Base-by-base conservation (phyloP, 2,113 vertebrate genomes). In the Hippoglossus stenolepis region DNA sequence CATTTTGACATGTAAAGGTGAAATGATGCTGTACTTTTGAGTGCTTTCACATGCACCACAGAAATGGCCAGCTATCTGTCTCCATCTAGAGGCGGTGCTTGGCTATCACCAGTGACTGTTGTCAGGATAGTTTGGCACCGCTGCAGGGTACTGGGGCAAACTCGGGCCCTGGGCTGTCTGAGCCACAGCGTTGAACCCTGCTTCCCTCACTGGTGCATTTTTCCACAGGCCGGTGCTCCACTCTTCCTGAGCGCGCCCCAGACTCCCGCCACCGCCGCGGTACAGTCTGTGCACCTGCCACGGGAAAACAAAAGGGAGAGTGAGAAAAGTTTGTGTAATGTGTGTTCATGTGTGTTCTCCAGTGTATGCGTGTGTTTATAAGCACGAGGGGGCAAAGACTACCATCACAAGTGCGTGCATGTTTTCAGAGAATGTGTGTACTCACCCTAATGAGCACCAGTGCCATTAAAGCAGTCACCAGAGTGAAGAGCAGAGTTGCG, bases 221-320 rank as follows among this genome's bases (percentile, higher is more conserved):
- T 95, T 96, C 98, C 98, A 99, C 0, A 84, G 0, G 0, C 98
- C 98, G 0, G 91, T 92, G 86, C 86, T 95, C 97, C 97, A 99
- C 90, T 99, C 98, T 0, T 97, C 95, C 88, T 98, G 96, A 4
- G 98, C 97, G 49, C 95, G 97, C 90, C 95, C 89, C 68, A 99
- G 84, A 79, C 96, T 99, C 12, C 98, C 97, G 0, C 97, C 97
- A 0, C 82, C 93, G 0, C 96, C 96, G 5, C 97, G 95, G 88
- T 99, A 99, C 87, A 97, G 85, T 75, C 94, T 94, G 86, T 99
- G 97, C 26, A 99, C 96, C 97, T 99, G 87, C 20, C n/a, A 31
- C 10, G n/a, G 1, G 28, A 26, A 31, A 54, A 38, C 45, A 59
- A 54, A 23, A 54, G 28, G 7, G 7, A 3, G 14, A 1, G 0